These are phyloP conservation scores for Drosophila buzzatii DNA, from an alignment of 2,888 invertebrate species.

Conservation along the genomic window DNA sequence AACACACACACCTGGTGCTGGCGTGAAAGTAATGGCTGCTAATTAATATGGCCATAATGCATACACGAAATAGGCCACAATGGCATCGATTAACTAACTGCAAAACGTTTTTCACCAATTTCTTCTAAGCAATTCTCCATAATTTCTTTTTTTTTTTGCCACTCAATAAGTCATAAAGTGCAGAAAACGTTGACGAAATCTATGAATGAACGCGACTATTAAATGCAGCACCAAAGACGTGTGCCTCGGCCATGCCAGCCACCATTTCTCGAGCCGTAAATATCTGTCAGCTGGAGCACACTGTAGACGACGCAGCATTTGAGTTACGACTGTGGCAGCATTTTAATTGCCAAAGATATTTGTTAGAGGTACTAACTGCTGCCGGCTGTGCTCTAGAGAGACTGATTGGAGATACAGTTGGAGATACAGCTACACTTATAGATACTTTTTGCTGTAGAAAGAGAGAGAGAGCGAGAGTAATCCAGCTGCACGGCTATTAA, in stretches of 20 bases:
- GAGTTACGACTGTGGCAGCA: slow-evolving; percentile 65
- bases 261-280: slow-evolving; percentile 22
- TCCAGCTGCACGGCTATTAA: slow-evolving; percentile 37
- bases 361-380: slow-evolving; percentile 31
- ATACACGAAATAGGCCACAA: slow-evolving; percentile 13
- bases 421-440: slow-evolving; percentile 7
- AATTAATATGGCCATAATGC: slow-evolving; percentile 68
- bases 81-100: slow-evolving; percentile 43
- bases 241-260: background rate
- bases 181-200: slow-evolving; percentile 62
- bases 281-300: slow-evolving; percentile 24
- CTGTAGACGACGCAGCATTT: slow-evolving; percentile 25
- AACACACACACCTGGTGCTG: slow-evolving; percentile 59
- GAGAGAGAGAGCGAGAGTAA: too few species aligned
- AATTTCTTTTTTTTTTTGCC: background rate
- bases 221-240: slow-evolving; percentile 55
- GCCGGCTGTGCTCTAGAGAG: slow-evolving; percentile 6
- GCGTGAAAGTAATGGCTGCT: slow-evolving; percentile 63
- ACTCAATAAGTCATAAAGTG: slow-evolving; percentile 69
- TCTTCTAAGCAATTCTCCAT: slow-evolving; percentile 19
- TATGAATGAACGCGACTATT: slow-evolving; percentile 49
- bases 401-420: slow-evolving; percentile 10
- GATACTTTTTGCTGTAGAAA: background rate
- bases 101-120: slow-evolving; percentile 30
- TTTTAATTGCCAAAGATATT: slow-evolving; percentile 72